Percentiles rank a stretch among this genome's conserved stretches.
phyloP scores from a whole-genome alignment of 2,113 vertebrate species.

The Eubucco bourcierii region DNA sequence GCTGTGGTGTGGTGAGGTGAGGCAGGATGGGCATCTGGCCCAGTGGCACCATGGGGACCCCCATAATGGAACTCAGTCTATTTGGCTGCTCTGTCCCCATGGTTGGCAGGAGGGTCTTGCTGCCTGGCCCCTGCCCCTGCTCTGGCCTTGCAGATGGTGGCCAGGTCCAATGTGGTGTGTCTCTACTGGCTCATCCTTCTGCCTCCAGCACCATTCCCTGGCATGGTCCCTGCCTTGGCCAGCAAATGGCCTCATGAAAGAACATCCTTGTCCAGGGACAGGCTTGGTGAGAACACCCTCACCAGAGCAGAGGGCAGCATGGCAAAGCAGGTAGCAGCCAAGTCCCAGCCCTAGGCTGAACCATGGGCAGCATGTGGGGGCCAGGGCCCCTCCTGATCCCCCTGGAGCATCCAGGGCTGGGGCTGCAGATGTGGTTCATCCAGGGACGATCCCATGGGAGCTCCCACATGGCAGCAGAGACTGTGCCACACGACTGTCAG shows the following conservation, averaged over 20 bases:
- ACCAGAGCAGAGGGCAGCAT: not conserved
- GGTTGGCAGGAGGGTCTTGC: not conserved
- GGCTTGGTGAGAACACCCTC: not conserved
- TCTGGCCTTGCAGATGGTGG: not conserved
- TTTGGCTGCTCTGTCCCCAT: rapidly evolving
- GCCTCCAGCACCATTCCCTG: not conserved
- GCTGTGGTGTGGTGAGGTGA: too few species aligned
- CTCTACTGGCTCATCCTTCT: not conserved
- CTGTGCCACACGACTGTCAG: not conserved
- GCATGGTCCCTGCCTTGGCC: not conserved
- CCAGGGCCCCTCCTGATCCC: not conserved
- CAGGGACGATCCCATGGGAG: rapidly evolving
- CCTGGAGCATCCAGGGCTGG: not conserved
- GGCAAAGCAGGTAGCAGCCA: not conserved
- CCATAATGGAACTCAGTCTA: not conserved
- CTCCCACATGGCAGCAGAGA: not conserved
- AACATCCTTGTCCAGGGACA: not conserved
- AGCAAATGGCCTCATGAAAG: not conserved
- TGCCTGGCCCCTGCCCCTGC: not conserved
- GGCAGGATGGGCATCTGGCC: too few species aligned
- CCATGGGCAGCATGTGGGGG: rapidly evolving
- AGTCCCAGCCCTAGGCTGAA: rapidly evolving
- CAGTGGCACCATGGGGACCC: not conserved
- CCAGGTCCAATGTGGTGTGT: not conserved
- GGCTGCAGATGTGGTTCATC: not conserved